Base-by-base conservation (phyloP, 1,140 invertebrate species). In the Drosophila willistoni region DNA sequence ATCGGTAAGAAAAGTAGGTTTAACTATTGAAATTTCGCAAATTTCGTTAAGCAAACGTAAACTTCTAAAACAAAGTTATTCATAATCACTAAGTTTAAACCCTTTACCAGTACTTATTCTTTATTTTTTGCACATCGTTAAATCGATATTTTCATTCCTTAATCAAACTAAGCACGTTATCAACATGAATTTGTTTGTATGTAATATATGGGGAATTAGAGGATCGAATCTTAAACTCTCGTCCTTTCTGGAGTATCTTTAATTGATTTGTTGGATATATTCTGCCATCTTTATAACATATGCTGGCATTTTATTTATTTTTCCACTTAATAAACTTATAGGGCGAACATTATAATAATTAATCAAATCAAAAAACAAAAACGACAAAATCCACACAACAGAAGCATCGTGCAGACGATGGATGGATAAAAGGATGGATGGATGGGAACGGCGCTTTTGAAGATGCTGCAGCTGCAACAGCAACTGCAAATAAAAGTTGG, bases 401-500 rank as follows among this genome's bases (percentile, higher is more conserved):
- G 36, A 59, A 67, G 60, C 36, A 60, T 44, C 17, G 60, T 74
- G 79, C 67, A 72, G 39, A 14, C 41, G 7, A 66, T 56, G 36
- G 12, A 29, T 7, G 29, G 25, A 25, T 25, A 4, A 4, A 4
- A 5, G 25, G 25, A 4, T 25, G 9, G n/a, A 13, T 41, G 56
- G 22, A 7, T 19, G 42, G 47, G 56, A 70, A 64, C 22, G 65
- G 36, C 62, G 54, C 81, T 73, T 84, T 86, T 81, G 67, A 85
- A 67, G 69, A 42, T 66, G 33, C 17, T 22, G 44, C 44, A 39
- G 56, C 56, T 59, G 25, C 55, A 14, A 6, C 29, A 29, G 5
- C 29, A 29, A 29, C 29, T 29, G 29, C 29, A 29, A 29, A 29
- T 29, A 29, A 29, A 29, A 29, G 29, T 14, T 57, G 22, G 1